Conservation (phyloP, 1,140 invertebrate species). For the Gerris buenoi region DNA sequence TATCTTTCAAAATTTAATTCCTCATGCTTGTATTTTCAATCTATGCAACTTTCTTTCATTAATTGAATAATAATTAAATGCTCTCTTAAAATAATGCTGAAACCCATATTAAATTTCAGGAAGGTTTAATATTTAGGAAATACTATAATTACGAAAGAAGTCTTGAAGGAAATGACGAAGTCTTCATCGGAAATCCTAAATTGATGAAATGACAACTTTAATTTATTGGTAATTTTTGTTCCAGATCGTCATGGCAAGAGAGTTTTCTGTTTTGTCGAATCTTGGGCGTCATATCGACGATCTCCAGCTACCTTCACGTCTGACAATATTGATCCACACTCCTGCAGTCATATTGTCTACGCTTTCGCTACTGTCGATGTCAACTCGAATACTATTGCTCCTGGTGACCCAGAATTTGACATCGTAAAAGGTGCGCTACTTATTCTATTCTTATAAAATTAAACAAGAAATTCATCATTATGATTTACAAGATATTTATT, state of each 20-base stretch:
- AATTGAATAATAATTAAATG: no score
- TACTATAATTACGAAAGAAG: not conserved
- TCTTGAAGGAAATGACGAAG: not conserved
- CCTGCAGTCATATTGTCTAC: conserved; percentile 70
- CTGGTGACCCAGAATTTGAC: conserved; percentile 39
- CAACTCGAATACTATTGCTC: conserved; percentile 38
- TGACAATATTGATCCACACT: conserved; percentile 46
- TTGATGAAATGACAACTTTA: not conserved
- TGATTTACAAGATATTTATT: no score
- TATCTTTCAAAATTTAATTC: no score
- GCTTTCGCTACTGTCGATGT: conserved; percentile 56
- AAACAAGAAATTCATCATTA: no score
- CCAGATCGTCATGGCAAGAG: conserved; percentile 10
- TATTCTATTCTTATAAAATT: no score
- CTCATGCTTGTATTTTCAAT: no score
- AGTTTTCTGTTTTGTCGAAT: conserved; percentile 47
- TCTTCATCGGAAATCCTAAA: not conserved
- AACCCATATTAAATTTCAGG: no score
- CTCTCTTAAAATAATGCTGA: no score
- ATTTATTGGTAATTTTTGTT: not conserved
- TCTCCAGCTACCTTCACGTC: conserved; percentile 48
- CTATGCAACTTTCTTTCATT: no score
- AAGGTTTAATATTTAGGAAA: not conserved
- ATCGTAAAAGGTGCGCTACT: conserved; percentile 38
- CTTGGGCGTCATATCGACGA: conserved; percentile 44